Conservation (phyloP, 1,140 invertebrate genomes). For the Rhizoglyphus robini region DNA sequence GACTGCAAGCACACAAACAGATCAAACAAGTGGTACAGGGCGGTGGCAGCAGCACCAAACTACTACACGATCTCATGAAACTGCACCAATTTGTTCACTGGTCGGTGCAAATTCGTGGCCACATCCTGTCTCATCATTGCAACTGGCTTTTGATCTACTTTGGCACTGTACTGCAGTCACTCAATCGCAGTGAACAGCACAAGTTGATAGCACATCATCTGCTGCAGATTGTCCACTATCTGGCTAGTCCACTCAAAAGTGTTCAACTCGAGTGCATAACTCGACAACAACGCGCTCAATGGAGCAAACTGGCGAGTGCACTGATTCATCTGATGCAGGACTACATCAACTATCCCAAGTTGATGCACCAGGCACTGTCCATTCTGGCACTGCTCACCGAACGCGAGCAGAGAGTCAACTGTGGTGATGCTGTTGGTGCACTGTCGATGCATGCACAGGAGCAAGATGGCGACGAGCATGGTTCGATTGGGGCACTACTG, state of each 20-base stretch:
- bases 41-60: background rate
- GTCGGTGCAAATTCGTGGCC: background rate
- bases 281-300: background rate
- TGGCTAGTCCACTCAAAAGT: background rate
- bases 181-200: slow-evolving; percentile 15
- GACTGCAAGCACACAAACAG: background rate
- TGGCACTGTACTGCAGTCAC: background rate
- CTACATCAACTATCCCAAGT: background rate
- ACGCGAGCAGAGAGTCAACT: background rate
- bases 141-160: background rate
- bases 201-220: background rate
- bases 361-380: background rate
- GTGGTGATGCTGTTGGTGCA: background rate
- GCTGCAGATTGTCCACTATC: background rate
- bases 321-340: slow-evolving; percentile 1
- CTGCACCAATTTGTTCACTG: background rate
- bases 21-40: background rate
- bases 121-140: background rate
- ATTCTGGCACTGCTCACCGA: background rate
- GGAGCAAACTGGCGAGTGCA: background rate
- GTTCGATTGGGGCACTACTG: background rate
- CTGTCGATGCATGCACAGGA: too few relatives aligned
- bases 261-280: background rate
- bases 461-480: too few relatives aligned
- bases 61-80: background rate